Base-by-base conservation (phyloP, 1,140 invertebrate species). In the Halesus radiatus region DNA sequence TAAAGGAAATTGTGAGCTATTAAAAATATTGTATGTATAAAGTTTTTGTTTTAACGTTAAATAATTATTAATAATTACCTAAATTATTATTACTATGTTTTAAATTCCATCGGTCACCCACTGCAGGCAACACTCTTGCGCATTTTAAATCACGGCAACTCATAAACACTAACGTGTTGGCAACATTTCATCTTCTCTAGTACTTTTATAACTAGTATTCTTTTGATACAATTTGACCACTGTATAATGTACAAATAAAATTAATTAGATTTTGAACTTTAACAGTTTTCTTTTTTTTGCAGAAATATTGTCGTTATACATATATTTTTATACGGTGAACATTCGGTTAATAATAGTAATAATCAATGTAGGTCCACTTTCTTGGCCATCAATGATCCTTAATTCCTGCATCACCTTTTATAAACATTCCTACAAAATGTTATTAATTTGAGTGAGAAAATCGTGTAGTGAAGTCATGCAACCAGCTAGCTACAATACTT, bases 401-500 rank as follows among this genome's bases (percentile, higher is more conserved):
- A 29, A 64, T 29, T 32, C 2, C 5, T 64, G 26, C 7, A 23
- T 16, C 18, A 64, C 5, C n/a, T 23, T 20, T 7, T 64, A 16
- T 1, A 66, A 66, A 66, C 13, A 66, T 18, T 29, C n/a, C n/a
- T 37, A 15, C 0, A 37, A 66, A 13, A 37, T 66, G n/a, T 64
- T 16, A 26, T 10, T 26, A 26, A 29, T 32, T 66, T 66, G 26
- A 32, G 7, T 7, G 23, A 32, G 15, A 26, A 66, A 10, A 26
- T 66, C 6, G 2, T 15, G n/a, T 66, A 66, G n/a, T 32, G 32
- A 15, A 66, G 23, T 8, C 20, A 26, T 1, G 23, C 13, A 66
- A 29, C 62, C 62, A 66, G 62, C 62, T 66, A 66, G 62, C 62
- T 66, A 66, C 62, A 29, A 29, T 66, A 66, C 62, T 66, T 66